Evolutionary conservation across 35 echinoderm and acorn worm species (phyloP).

Genomic region (Ophiothrix spiculata): DNA sequence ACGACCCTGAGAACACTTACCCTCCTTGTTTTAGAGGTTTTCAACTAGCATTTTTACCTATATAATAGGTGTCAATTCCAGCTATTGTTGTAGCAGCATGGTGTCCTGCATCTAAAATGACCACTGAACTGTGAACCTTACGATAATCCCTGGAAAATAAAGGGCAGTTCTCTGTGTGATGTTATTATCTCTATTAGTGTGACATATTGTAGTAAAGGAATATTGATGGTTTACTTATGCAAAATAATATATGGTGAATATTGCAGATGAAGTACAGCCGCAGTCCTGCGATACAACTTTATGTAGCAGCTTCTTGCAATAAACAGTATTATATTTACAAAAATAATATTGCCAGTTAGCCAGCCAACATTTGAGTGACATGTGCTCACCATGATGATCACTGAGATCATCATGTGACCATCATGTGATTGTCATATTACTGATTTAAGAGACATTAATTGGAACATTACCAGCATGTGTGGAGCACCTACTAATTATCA

Average conservation of each 20-base stretch:
- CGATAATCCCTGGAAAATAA: neutral
- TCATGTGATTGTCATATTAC: too few species aligned
- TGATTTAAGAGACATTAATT: too few species aligned
- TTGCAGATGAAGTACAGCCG: slow-evolving; percentile 5
- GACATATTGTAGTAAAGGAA: slow-evolving; percentile 14
- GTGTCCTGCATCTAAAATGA: neutral
- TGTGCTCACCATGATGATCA: too few species aligned
- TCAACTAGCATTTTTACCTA: slow-evolving; percentile 7
- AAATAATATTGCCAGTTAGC: too few species aligned
- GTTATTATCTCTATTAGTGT: slow-evolving; percentile 16
- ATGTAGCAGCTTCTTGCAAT: neutral
- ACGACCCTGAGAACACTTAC: slow-evolving; percentile 52
- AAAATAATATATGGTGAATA: slow-evolving; percentile 2
- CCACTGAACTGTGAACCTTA: neutral
- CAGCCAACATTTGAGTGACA: too few species aligned
- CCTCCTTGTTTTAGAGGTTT: slow-evolving; percentile 5
- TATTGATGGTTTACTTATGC: slow-evolving; percentile 13
- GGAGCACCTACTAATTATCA: too few species aligned
- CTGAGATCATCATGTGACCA: slow-evolving; percentile 7
- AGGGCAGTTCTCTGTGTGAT: slow-evolving; percentile 11
- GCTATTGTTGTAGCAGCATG: slow-evolving; percentile 11
- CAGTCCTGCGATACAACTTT: too few species aligned
- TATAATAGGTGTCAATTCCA: slow-evolving; percentile 16
- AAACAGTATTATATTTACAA: too few species aligned
- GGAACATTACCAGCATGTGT: too few species aligned